Percentiles rank a stretch among this genome's conserved stretches.
These are phyloP conservation scores for Sclerodermus sp. DNA, from an alignment of 2,888 invertebrate species.

Conservation along the genomic window DNA sequence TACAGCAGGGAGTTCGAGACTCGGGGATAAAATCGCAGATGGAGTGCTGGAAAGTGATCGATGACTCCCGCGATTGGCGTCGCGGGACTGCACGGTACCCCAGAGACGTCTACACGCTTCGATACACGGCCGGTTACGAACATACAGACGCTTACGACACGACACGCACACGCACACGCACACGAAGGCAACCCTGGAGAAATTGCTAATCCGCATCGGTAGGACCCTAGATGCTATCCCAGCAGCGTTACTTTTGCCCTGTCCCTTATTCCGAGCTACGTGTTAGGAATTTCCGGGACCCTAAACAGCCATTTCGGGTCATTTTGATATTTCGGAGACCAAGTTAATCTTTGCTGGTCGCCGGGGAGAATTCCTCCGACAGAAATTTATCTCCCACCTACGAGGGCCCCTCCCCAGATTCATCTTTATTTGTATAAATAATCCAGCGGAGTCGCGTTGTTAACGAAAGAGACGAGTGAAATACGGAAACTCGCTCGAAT, in stretches of 20 bases:
- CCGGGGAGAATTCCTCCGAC: conserved; percentile 7
- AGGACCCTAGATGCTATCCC: conserved; percentile 12
- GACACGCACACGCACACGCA: conserved; percentile 23
- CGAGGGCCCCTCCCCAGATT: neutral
- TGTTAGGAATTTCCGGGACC: conserved; percentile 20
- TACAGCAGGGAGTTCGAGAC: neutral
- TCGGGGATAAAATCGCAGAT: conserved; percentile 2
- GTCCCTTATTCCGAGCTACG: conserved; percentile 18
- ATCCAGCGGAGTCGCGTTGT: no score
- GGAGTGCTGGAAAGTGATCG: conserved; percentile 25
- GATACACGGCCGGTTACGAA: no score
- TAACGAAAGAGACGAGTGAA: no score
- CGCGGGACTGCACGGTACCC: conserved; percentile 30
- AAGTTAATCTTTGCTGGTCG: conserved; percentile 2
- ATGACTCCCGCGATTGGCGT: conserved; percentile 34
- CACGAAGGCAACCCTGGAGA: conserved; percentile 12
- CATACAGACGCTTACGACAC: no score
- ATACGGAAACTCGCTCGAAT: no score
- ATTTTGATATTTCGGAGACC: no score
- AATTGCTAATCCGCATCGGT: conserved; percentile 35
- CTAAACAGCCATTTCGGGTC: conserved; percentile 19
- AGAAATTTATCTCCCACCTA: neutral
- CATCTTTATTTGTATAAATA: neutral
- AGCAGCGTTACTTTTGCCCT: conserved; percentile 21
- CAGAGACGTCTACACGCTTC: conserved; percentile 28